Conservation (phyloP, 2,113 vertebrate genomes). For the Probosciger aterrimus region DNA sequence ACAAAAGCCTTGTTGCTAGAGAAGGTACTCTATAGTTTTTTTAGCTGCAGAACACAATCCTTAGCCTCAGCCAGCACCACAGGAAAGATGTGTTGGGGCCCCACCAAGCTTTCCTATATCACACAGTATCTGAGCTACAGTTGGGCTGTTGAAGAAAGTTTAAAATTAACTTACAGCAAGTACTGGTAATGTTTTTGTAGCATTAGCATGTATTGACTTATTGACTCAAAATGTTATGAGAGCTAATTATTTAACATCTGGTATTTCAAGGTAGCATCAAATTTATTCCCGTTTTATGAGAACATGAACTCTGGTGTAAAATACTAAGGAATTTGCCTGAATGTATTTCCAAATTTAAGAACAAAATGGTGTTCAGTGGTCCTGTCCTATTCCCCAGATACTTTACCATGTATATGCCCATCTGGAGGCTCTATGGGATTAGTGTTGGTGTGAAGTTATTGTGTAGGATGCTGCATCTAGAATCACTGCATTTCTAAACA, state of each 20-base stretch:
- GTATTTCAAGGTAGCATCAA: neutral
- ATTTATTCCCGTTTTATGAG: neutral
- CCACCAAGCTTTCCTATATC: neutral
- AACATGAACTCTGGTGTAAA: neutral
- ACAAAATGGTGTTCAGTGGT: fast-evolving
- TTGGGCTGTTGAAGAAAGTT: neutral
- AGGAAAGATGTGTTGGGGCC: neutral
- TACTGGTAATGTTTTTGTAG: neutral
- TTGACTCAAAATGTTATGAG: neutral
- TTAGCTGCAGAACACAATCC: neutral
- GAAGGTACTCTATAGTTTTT: neutral
- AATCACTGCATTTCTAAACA: neutral
- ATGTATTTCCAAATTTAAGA: neutral
- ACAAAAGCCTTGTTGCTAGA: neutral
- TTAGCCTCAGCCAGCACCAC: neutral
- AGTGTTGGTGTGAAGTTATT: too few species aligned
- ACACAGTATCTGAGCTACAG: neutral
- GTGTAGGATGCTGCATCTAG: neutral
- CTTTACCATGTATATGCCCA: neutral
- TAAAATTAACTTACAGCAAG: neutral
- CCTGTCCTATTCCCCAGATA: neutral
- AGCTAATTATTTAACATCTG: neutral
- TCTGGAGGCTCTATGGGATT: neutral
- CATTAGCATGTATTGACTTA: neutral
- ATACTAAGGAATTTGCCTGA: neutral